Evolutionary conservation across 2,797 vertebrate genomes (phyloP).

Genomic region (Typhlichthys subterraneus): DNA sequence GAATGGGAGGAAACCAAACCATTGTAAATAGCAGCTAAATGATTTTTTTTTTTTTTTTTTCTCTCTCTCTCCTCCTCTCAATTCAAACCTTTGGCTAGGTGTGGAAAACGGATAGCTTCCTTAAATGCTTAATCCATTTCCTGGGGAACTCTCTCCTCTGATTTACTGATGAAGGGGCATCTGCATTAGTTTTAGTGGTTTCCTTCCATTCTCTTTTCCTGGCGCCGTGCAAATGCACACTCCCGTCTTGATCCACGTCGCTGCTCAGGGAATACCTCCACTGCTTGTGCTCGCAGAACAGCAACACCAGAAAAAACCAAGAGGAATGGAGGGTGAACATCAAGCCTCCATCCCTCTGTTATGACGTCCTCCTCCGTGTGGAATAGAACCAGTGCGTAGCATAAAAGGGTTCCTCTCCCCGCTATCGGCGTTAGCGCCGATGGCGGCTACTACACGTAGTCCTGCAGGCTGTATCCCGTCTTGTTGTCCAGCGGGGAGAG

Average conservation of each 20-base stretch:
- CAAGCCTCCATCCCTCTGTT: conserved; percentile 49
- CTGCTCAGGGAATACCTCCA: conserved; percentile 75
- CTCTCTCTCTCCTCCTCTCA: conserved; percentile 28
- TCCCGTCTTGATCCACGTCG: conserved; percentile 60
- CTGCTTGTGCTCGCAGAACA: conserved; percentile 81
- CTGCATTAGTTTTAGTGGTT: conserved; percentile 68
- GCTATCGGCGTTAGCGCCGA: conserved; percentile 35
- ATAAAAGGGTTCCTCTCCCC: conserved; percentile 52
- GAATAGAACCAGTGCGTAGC: conserved; percentile 42
- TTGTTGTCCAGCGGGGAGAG: conserved; percentile 84
- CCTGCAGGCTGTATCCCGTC: conserved; percentile 85
- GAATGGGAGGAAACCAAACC: conserved; percentile 64
- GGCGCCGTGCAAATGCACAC: conserved; percentile 58
- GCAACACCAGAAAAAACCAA: conserved; percentile 27
- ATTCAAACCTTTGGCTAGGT: conserved; percentile 75
- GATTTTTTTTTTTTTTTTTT: conserved; percentile 53
- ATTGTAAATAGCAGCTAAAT: conserved; percentile 84
- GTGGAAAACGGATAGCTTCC: conserved; percentile 49
- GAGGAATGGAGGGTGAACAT: conserved; percentile 48
- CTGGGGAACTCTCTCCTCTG: conserved; percentile 56
- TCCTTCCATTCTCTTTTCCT: conserved; percentile 54
- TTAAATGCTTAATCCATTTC: conserved; percentile 76
- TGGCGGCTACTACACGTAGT: conserved; percentile 75
- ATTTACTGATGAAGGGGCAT: conserved; percentile 73
- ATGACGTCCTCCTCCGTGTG: conserved; percentile 39